Base-by-base conservation (phyloP, 2,113 vertebrate species). In the Spea multiplicata region DNA sequence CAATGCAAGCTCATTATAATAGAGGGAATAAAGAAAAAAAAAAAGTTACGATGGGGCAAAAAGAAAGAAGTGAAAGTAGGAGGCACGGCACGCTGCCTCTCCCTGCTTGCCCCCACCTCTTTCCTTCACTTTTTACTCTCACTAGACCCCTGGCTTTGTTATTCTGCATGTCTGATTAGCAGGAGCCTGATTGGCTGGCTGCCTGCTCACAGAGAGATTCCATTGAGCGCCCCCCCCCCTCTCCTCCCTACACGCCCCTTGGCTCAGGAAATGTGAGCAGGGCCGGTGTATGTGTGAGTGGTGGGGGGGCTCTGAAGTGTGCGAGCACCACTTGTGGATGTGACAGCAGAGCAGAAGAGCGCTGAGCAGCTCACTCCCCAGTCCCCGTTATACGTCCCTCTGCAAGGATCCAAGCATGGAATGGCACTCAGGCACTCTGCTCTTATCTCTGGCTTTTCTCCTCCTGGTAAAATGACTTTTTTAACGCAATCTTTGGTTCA, bases 121-220 rank as follows among this genome's bases (percentile, higher is more conserved):
- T n/a, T 66, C 81, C 48, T 44, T 4, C 71, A 59, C 48, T 5
- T 53, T n/a, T 53, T 45, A 3, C 76, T 82, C 81, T 82, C 67
- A 68, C 81, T 83, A 80, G 81, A 72, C 84, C 80, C 69, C 84
- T 71, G 83, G 81, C 90, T 91, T 88, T 88, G 88, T 93, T 88
- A 90, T 89, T 89, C 93, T 91, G 88, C 90, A 70, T 73, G 89
- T 89, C 91, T 88, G 89, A 90, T 84, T 83, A 90, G 90, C 90
- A 82, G 86, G 85, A 87, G 89, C 88, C 91, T 92, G 94, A 94
- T 93, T 94, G 94, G 93, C 91, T 84, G 48, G 87, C 85, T 82
- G 87, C 88, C 81, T 88, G 90, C 89, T 89, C 88, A 30, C 82
- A 85, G 88, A 88, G 89, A 80, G 81, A 91, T 90, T 90, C 90